Evolutionary conservation across 2,113 vertebrate species (phyloP).

Genomic region (Cyanoliseus patagonus): DNA sequence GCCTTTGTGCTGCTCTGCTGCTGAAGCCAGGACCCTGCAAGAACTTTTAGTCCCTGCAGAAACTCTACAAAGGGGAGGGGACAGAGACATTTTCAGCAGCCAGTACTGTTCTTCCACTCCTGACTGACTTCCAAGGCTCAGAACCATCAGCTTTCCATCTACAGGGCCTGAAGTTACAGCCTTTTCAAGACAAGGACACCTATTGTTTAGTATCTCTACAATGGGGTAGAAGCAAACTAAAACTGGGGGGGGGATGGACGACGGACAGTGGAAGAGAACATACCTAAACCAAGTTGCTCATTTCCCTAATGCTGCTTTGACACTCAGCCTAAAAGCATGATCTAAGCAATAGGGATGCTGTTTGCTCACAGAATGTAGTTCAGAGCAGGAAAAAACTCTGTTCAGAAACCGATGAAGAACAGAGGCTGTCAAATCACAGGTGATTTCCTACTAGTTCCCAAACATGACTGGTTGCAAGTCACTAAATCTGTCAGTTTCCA

Average conservation of each 20-base stretch:
- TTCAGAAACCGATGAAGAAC: not conserved
- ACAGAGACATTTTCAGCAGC: constrained; percentile 23
- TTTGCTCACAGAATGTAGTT: not conserved
- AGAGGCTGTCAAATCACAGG: not conserved
- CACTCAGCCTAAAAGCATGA: not conserved
- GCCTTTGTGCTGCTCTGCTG: constrained; percentile 73
- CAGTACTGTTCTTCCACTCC: constrained; percentile 37
- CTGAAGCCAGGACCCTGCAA: constrained; percentile 70
- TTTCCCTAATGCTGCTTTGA: not conserved
- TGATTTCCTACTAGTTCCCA: not conserved
- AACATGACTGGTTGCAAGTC: not conserved
- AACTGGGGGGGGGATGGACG: not conserved
- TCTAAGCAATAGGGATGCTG: not conserved
- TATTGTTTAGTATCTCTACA: constrained; percentile 7
- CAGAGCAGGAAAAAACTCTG: not conserved
- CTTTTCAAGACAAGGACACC: constrained; percentile 34
- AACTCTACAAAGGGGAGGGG: constrained; percentile 45
- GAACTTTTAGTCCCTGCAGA: constrained; percentile 61
- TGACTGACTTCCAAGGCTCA: constrained; percentile 45
- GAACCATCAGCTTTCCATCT: constrained; percentile 27
- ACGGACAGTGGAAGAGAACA: not conserved
- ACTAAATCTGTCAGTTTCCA: not conserved
- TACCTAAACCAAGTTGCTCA: not conserved
- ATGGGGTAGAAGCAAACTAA: not conserved
- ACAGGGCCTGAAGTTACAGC: constrained; percentile 15